phyloP scores from a whole-genome alignment of 1,140 invertebrate genomes.

The Hyposmocoma kahamanoa region DNA sequence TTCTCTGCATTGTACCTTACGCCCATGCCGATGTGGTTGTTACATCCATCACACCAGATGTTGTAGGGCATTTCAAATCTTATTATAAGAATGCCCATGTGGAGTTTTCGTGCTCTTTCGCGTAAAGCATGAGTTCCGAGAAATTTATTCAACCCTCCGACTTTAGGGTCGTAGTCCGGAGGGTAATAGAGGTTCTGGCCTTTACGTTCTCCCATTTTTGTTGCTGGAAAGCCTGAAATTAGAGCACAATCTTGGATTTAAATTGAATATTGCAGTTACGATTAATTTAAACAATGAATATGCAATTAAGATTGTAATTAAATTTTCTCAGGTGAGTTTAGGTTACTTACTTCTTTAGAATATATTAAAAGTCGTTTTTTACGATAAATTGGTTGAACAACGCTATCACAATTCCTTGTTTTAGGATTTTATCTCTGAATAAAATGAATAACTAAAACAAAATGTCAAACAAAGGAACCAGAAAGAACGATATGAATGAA shows the following conservation, averaged over 20 bases:
- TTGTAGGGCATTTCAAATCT: constrained; percentile 99
- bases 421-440: too few relatives aligned
- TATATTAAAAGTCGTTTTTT: too few relatives aligned
- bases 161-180: constrained; percentile 96
- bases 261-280: not conserved
- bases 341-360: too few relatives aligned
- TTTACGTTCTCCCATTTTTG: constrained; percentile 96
- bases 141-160: constrained; percentile 95
- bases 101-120: constrained; percentile 94
- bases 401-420: too few relatives aligned
- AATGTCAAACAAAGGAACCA: too few relatives aligned
- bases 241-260: not conserved
- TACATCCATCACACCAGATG: constrained; percentile 94
- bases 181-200: constrained; percentile 98
- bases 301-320: too few relatives aligned
- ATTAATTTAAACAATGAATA: too few relatives aligned
- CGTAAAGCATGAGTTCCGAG: constrained; percentile 96
- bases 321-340: too few relatives aligned
- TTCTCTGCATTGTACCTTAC: constrained; percentile 99
- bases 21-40: constrained; percentile 99
- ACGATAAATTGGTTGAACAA: too few relatives aligned
- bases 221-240: constrained; percentile 1
- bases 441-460: too few relatives aligned
- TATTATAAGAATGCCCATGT: constrained; percentile 97
- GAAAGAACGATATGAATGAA: too few relatives aligned